A percentile compares a stretch with the other conserved stretches of the same genome.
phyloP scores from a whole-genome alignment of 1,140 invertebrate genomes.

The Pogonognathellus flavescens region DNA sequence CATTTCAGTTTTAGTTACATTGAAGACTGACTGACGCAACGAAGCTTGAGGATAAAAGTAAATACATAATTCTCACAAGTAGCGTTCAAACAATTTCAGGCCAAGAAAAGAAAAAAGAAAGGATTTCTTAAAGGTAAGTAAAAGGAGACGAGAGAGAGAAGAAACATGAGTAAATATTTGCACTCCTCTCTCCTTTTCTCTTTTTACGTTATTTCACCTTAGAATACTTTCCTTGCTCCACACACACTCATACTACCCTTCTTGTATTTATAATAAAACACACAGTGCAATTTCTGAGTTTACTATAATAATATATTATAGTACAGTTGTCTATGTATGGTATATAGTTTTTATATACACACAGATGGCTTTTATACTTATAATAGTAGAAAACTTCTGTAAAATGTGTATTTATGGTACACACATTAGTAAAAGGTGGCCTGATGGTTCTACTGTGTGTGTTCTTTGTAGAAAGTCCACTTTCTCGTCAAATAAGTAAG shows the following conservation, averaged over 20 bases:
- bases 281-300: neutral
- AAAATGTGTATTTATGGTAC: no score
- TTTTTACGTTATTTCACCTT: conserved; percentile 4
- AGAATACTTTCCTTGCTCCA: neutral
- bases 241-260: neutral
- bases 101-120: conserved; percentile 16
- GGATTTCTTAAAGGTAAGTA: conserved; percentile 41
- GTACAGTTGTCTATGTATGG: no score
- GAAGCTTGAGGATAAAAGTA: conserved; percentile 7
- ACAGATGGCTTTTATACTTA: no score
- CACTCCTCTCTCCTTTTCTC: conserved; percentile 33
- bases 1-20: no score
- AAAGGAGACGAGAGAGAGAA: conserved; percentile 24
- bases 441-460: no score
- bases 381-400: no score
- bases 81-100: conserved; percentile 28
- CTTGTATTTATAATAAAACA: neutral
- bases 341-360: no score
- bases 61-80: conserved; percentile 2
- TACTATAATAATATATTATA: no score
- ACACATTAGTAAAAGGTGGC: no score
- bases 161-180: conserved; percentile 43
- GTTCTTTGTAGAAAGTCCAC: no score
- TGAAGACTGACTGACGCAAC: neutral
- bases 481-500: no score